Evolutionary conservation across 2,113 vertebrate genomes (phyloP).

Genomic region (Harpagus bidentatus): DNA sequence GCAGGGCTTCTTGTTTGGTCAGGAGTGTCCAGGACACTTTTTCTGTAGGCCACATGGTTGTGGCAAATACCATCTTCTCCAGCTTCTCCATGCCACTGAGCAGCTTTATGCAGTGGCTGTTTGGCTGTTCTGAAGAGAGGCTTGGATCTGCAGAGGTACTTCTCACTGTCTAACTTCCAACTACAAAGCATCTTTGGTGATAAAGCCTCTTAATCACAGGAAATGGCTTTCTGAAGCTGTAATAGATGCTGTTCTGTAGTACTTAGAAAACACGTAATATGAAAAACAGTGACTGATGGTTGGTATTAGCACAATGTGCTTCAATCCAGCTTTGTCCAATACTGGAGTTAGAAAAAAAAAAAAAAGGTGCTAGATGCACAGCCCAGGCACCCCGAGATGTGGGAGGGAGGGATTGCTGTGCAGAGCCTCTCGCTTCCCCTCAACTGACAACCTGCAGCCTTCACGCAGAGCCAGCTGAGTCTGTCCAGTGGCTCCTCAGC

Average conservation of each 20-base stretch:
- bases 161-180: not conserved
- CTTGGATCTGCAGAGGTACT: not conserved
- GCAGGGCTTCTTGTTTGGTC: not conserved
- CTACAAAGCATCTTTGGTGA: not conserved
- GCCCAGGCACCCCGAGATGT: not conserved
- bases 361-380: not conserved
- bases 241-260: not conserved
- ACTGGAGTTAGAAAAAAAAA: not conserved
- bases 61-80: not conserved
- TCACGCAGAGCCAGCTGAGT: not conserved
- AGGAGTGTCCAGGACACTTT: not conserved
- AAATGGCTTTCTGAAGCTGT: not conserved
- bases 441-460: not conserved
- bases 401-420: no score
- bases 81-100: not conserved
- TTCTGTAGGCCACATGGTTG: not conserved
- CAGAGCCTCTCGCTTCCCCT: not conserved
- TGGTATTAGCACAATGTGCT: not conserved
- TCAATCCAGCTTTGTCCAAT: not conserved
- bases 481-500: not conserved
- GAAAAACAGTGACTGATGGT: not conserved
- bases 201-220: not conserved
- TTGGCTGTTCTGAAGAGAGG: not conserved
- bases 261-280: not conserved
- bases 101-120: no score